phyloP scores from a whole-genome alignment of 2,113 vertebrate genomes.

The Ptilorrhoa leucosticta region DNA sequence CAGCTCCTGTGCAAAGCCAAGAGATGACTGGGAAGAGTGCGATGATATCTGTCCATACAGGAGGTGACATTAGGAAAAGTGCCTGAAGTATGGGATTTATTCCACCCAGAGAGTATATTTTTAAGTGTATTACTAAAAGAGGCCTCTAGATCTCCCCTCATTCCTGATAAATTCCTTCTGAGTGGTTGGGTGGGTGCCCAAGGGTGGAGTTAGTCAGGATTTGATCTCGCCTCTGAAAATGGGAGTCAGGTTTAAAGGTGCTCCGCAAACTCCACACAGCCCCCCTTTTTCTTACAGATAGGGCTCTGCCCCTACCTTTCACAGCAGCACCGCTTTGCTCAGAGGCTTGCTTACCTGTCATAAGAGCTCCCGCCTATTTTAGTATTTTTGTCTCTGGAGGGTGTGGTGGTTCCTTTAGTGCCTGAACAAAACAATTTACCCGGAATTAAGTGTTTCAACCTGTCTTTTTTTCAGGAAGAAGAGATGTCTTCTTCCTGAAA shows the following conservation, averaged over 20 bases:
- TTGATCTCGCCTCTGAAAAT: not conserved
- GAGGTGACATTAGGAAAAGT: not conserved
- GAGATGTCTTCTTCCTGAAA: not conserved
- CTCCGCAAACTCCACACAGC: not conserved
- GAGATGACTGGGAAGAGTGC: not conserved
- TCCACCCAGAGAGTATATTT: not conserved
- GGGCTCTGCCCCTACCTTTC: not conserved
- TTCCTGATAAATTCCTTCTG: not conserved
- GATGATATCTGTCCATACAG: not conserved
- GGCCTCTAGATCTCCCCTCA: not conserved
- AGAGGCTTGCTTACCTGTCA: not conserved
- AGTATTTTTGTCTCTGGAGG: not conserved
- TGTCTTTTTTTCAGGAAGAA: not conserved
- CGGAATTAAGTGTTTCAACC: not conserved
- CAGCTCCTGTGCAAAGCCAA: not conserved
- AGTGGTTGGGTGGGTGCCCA: rapidly evolving
- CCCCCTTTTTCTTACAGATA: not conserved
- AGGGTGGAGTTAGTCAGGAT: not conserved
- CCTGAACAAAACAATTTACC: not conserved
- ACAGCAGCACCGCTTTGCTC: rapidly evolving
- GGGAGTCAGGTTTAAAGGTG: not conserved
- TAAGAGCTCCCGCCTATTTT: not conserved
- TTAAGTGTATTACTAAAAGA: not conserved
- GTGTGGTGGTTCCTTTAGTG: not conserved
- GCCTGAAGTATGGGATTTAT: not conserved